Percentiles rank a stretch among this genome's conserved stretches.
phyloP scores from a whole-genome alignment of 2,113 vertebrate species.

The Lampris incognitus region DNA sequence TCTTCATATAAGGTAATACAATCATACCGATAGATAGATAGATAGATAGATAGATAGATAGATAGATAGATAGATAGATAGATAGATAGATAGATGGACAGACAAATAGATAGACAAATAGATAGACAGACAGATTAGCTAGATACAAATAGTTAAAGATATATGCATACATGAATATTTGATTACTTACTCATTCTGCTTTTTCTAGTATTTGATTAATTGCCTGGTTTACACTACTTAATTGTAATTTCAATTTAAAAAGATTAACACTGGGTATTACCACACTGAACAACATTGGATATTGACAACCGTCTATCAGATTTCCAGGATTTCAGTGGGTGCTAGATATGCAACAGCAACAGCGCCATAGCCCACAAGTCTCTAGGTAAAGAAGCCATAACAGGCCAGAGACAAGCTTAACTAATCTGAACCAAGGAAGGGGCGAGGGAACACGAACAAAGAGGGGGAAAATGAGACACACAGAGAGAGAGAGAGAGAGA shows the following conservation, averaged over 20 bases:
- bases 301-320: neutral
- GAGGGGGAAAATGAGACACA: neutral
- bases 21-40: too few relatives aligned
- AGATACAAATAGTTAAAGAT: too few relatives aligned
- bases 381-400: conserved; percentile 9
- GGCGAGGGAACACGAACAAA: conserved; percentile 13
- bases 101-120: too few relatives aligned
- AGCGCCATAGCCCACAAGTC: neutral
- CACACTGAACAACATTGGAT: neutral
- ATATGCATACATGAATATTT: too few relatives aligned
- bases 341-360: neutral
- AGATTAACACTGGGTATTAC: conserved; percentile 1
- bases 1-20: too few relatives aligned
- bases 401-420: neutral
- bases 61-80: too few relatives aligned
- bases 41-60: too few relatives aligned
- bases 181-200: too few relatives aligned
- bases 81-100: too few relatives aligned
- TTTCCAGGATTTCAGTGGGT: neutral
- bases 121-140: too few relatives aligned
- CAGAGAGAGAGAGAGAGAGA: neutral
- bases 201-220: too few relatives aligned
- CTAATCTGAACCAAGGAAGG: conserved; percentile 19
- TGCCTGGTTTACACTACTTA: too few relatives aligned
- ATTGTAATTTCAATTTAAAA: neutral